Conservation (phyloP, 2,888 invertebrate genomes). For the Microctonus hyperodae region DNA sequence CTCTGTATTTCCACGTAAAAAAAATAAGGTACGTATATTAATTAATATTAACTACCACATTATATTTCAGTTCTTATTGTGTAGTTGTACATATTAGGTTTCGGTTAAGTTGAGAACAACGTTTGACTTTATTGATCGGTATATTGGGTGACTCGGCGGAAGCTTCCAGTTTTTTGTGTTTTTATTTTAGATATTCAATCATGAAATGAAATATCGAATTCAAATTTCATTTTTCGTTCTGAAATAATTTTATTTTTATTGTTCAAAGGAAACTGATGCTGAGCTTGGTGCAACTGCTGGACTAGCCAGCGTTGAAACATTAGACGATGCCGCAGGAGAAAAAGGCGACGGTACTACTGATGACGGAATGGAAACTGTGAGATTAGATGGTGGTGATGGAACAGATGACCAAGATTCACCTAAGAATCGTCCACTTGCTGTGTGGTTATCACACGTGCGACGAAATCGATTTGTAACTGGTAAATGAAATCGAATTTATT, state of each 20-base stretch:
- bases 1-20: conserved; percentile 62
- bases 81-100: background rate
- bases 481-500: conserved; percentile 54
- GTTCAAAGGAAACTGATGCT: conserved; percentile 59
- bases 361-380: conserved; percentile 78
- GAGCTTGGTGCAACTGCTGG: conserved; percentile 71
- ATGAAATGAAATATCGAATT: background rate
- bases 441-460: conserved; percentile 49
- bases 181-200: background rate
- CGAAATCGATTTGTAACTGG: conserved; percentile 73
- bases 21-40: conserved; percentile 58
- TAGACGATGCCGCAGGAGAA: conserved; percentile 78
- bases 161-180: conserved; percentile 5
- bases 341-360: conserved; percentile 67
- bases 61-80: too few relatives aligned
- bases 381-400: conserved; percentile 67
- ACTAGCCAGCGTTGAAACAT: conserved; percentile 82
- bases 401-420: conserved; percentile 56
- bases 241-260: background rate
- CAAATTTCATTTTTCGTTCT: background rate
- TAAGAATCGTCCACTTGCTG: conserved; percentile 48
- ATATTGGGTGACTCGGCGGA: background rate
- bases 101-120: conserved; percentile 18
- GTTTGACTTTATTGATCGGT: conserved; percentile 15
- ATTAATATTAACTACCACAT: background rate